Percentiles rank a stretch among this genome's conserved stretches.
phyloP scores from a whole-genome alignment of 2,888 invertebrate species.

The Cosmopolites sordidus region DNA sequence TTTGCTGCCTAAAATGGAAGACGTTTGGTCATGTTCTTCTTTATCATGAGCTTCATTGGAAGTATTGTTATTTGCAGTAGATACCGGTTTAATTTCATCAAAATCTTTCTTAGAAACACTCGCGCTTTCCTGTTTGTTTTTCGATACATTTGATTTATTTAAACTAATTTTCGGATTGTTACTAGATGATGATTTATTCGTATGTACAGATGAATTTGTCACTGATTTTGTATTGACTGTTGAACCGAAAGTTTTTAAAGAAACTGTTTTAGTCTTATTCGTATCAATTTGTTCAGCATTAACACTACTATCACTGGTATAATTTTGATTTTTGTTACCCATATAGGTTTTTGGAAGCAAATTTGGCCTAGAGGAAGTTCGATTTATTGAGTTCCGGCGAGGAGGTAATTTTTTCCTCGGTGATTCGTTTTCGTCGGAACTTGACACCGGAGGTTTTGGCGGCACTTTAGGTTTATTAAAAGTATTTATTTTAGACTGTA shows the following conservation, averaged over 20 bases:
- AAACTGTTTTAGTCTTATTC: constrained; percentile 14
- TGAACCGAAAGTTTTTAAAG: constrained; percentile 9
- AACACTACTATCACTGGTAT: constrained; percentile 33
- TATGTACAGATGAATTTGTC: constrained; percentile 4
- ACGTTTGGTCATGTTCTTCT: constrained; percentile 3
- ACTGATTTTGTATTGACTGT: constrained; percentile 14
- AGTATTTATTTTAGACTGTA: constrained; percentile 47
- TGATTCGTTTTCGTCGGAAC: constrained; percentile 34
- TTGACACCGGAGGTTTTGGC: constrained; percentile 41
- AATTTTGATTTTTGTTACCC: constrained; percentile 19
- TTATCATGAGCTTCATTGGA: not conserved
- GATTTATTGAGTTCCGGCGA: constrained; percentile 36
- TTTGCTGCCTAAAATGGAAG: constrained; percentile 9
- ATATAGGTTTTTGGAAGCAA: constrained; percentile 28
- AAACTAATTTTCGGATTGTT: constrained; percentile 1
- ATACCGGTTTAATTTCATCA: not conserved
- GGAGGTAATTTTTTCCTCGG: constrained; percentile 27
- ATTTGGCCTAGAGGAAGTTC: constrained; percentile 31
- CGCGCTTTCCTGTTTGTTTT: not conserved
- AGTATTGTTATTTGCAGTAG: not conserved
- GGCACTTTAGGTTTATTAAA: constrained; percentile 45
- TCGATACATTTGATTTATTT: not conserved
- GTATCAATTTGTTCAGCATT: constrained; percentile 13
- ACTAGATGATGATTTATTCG: not conserved
- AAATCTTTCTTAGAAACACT: constrained; percentile 1